Conservation (phyloP, 2,797 vertebrate genomes). For the Furcifer pardalis region DNA sequence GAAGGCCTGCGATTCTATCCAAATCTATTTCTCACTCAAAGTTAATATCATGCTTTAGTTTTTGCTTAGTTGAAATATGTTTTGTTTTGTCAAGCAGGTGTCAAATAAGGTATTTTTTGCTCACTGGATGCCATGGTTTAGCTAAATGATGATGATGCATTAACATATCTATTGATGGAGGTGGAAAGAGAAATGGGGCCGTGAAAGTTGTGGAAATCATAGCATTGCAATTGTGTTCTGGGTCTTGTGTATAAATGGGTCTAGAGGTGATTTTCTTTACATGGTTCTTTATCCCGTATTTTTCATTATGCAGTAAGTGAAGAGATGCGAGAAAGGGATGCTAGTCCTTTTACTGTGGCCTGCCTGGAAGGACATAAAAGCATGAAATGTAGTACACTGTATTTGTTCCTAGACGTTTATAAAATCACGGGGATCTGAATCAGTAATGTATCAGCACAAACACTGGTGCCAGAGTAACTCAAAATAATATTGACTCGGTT, state of each 20-base stretch:
- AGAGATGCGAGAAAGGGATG: constrained; percentile 15
- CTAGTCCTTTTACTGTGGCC: not conserved
- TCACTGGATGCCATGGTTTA: constrained; percentile 36
- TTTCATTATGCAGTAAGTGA: constrained; percentile 39
- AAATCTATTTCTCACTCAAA: constrained; percentile 90
- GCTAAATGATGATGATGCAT: constrained; percentile 28
- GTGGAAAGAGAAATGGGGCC: constrained; percentile 36
- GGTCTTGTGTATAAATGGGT: constrained; percentile 10
- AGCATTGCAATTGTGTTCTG: constrained; percentile 46
- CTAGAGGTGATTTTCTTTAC: constrained; percentile 16
- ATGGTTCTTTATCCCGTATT: constrained; percentile 15
- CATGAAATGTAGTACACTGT: not conserved
- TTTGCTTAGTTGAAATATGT: constrained; percentile 13
- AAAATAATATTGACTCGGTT: constrained; percentile 18
- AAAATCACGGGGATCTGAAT: constrained; percentile 35
- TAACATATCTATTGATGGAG: constrained; percentile 46
- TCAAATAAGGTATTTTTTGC: constrained; percentile 47
- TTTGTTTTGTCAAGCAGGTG: constrained; percentile 18
- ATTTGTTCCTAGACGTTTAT: constrained; percentile 8
- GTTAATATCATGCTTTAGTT: constrained; percentile 59
- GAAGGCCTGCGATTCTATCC: constrained; percentile 98
- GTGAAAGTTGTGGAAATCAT: constrained; percentile 47
- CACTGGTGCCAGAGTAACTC: not conserved
- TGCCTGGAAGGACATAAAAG: not conserved
- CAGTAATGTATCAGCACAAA: constrained; percentile 21